Conservation (phyloP, 2,113 vertebrate genomes). For the Lepus americanus region DNA sequence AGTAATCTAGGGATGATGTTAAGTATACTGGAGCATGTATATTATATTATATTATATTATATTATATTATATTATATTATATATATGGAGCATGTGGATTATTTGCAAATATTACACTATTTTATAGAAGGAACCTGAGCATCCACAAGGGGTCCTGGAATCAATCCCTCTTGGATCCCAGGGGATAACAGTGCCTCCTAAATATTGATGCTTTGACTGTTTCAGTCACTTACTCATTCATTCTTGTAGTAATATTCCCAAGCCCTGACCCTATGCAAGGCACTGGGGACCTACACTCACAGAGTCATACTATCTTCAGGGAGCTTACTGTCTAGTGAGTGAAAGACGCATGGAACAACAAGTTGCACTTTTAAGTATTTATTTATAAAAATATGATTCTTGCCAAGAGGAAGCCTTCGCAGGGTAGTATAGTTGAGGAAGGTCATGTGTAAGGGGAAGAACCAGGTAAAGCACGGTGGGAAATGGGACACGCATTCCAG, state of each 20-base stretch:
- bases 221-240: background rate
- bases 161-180: too few species aligned
- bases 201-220: background rate
- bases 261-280: background rate
- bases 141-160: background rate
- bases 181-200: too few species aligned
- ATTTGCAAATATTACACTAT: background rate
- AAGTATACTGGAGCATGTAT: background rate
- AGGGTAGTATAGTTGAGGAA: background rate
- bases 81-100: too few species aligned
- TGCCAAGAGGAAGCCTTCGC: background rate
- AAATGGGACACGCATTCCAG: background rate
- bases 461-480: background rate
- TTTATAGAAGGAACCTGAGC: background rate
- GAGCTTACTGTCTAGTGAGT: background rate
- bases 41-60: too few species aligned
- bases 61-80: too few species aligned
- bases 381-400: background rate
- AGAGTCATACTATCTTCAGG: background rate
- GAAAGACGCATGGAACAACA: background rate
- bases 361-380: background rate
- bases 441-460: background rate
- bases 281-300: background rate
- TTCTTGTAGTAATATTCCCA: background rate
- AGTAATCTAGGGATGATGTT: background rate